These are phyloP conservation scores for Anastrepha obliqua DNA, from an alignment of 1,140 invertebrate genomes.

Conservation along the genomic window DNA sequence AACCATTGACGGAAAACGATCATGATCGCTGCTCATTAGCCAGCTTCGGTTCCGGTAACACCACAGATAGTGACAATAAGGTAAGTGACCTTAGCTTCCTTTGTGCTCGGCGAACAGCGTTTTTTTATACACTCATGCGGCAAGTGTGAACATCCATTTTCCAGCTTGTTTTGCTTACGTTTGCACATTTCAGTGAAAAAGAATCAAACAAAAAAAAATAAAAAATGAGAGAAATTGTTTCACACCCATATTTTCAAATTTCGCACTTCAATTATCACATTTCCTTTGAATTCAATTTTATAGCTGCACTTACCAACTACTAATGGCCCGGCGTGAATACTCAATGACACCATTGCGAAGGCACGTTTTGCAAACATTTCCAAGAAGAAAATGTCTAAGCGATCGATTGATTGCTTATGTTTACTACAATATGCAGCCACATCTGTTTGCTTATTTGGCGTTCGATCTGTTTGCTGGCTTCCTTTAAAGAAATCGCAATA, in stretches of 20 bases:
- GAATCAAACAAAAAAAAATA: not conserved
- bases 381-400: not conserved
- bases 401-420: not conserved
- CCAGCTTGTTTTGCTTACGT: not conserved
- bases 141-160: not conserved
- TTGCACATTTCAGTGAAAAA: not conserved
- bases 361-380: constrained; percentile 12
- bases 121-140: not conserved
- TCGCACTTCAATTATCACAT: constrained; percentile 11
- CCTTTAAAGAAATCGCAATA: constrained; percentile 6
- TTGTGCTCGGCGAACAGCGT: not conserved
- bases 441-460: not conserved
- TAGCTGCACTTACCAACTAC: constrained; percentile 3
- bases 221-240: not conserved
- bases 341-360: not conserved
- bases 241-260: not conserved
- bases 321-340: too few species aligned
- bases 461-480: not conserved
- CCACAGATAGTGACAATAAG: constrained; percentile 93
- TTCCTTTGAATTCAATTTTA: constrained; percentile 9
- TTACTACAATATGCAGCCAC: not conserved
- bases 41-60: constrained; percentile 95
- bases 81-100: constrained; percentile 76
- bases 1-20: constrained; percentile 76
- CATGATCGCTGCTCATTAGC: constrained; percentile 90